Base-by-base conservation (phyloP, 2,888 invertebrate genomes). In the Sisyra terminalis region DNA sequence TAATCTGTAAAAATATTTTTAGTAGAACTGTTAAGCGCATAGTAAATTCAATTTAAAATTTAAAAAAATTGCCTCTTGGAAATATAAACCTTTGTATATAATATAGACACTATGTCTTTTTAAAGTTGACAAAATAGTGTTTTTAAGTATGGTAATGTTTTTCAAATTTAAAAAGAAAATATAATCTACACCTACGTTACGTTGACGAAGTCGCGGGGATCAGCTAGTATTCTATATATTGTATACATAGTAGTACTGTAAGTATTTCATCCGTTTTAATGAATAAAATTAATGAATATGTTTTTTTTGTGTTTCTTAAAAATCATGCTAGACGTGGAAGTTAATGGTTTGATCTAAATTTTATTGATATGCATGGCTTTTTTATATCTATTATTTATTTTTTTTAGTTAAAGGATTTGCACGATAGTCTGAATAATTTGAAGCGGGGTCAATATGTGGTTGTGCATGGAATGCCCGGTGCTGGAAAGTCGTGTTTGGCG, bases 401-500 rank as follows among this genome's bases (percentile, higher is more conserved):
- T 16, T 56, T 55, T 30, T 52, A 76, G 75, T 67, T 71, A 50
- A 48, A 58, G 45, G 57, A 64, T 49, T 61, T 78, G 35, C 65
- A 63, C 35, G 46, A 50, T n/a, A 63, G 61, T 40, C 54, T 79
- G 29, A 55, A 55, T 39, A 51, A 53, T 2, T 54, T 78, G 15
- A 52, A 61, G 17, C 66, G 71, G 4, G 69, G 71, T 48, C 65
- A 70, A 46, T 72, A 73, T 47, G 58, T 81, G 2, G 73, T 70
- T 1, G 61, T 83, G 10, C 73, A 78, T 55, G 83, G 83, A 8
- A 79, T 82, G 78, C 69, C 77, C n/a, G 83, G 83, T 2, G 74
- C 70, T 49, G 84, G 83, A 17, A 83, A 82, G 62, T 76, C 80
- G 0, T 72, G 74, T 42, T 61, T 80, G 8, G 74, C 75, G 1